A percentile compares a stretch with the other conserved stretches of the same genome.
These are phyloP conservation scores for Dasysyrphus albostriatus DNA, from an alignment of 2,888 invertebrate species.

Conservation along the genomic window DNA sequence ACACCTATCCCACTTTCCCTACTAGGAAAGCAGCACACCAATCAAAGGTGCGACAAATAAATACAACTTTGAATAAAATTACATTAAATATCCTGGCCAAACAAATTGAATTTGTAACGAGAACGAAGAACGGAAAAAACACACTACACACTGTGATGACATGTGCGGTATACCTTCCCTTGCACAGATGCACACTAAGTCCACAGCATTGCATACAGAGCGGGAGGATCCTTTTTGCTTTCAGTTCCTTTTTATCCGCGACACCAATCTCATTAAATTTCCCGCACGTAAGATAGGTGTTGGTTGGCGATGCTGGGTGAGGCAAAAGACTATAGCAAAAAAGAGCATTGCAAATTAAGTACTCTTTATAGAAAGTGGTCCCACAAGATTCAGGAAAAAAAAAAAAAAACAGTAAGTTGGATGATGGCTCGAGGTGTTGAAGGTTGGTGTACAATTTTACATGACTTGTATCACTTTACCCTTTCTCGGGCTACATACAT, in stretches of 20 bases:
- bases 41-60: slow-evolving; percentile 71
- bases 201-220: background rate
- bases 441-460: slow-evolving; percentile 5
- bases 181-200: no score
- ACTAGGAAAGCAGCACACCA: no score
- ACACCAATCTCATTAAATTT: slow-evolving; percentile 61
- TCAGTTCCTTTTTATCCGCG: slow-evolving; percentile 20
- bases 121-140: slow-evolving; percentile 5
- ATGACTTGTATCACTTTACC: slow-evolving; percentile 15
- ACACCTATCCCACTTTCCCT: no score
- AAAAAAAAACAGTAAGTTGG: background rate
- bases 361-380: slow-evolving; percentile 43
- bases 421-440: background rate
- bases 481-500: background rate
- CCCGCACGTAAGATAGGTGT: slow-evolving; percentile 28
- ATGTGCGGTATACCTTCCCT: background rate
- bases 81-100: slow-evolving; percentile 71
- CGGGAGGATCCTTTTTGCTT: slow-evolving; percentile 20
- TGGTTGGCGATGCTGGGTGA: slow-evolving; percentile 27
- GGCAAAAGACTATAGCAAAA: background rate
- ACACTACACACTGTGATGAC: background rate
- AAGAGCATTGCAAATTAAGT: slow-evolving; percentile 47
- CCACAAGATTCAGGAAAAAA: slow-evolving; percentile 6
- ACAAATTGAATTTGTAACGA: slow-evolving; percentile 74
- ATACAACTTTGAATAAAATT: slow-evolving; percentile 68